These are phyloP conservation scores for Drosophila kuntzei DNA, from an alignment of 2,888 invertebrate species.

Conservation along the genomic window DNA sequence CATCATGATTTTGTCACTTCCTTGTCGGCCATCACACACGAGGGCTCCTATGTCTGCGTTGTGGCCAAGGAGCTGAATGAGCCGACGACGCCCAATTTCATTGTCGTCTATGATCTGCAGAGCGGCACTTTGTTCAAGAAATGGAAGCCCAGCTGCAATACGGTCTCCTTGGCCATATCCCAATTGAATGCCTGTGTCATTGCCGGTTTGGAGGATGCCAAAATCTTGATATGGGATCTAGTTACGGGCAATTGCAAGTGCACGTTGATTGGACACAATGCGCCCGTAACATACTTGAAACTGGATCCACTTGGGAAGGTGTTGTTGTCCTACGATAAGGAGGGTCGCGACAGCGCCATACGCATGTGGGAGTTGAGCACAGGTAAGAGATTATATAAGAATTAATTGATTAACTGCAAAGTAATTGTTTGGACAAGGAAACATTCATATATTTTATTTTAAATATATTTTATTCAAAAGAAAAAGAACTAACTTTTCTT, in stretches of 20 bases:
- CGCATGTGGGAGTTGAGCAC: constrained; percentile 93
- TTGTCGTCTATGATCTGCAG: constrained; percentile 95
- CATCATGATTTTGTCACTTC: constrained; percentile 95
- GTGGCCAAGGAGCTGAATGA: constrained; percentile 90
- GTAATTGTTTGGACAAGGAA: no score
- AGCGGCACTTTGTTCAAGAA: constrained; percentile 96
- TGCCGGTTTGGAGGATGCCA: constrained; percentile 92
- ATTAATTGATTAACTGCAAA: no score
- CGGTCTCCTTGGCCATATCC: constrained; percentile 94
- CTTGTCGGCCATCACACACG: constrained; percentile 93
- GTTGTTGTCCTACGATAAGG: constrained; percentile 91
- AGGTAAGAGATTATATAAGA: constrained; percentile 86
- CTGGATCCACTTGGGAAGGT: constrained; percentile 90
- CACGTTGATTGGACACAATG: constrained; percentile 91
- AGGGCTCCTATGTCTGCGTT: constrained; percentile 92
- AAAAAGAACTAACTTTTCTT: no score
- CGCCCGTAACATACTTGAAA: constrained; percentile 90
- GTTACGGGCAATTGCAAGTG: constrained; percentile 93
- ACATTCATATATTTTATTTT: no score
- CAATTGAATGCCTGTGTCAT: constrained; percentile 93
- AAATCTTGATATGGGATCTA: constrained; percentile 94
- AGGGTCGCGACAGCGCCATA: constrained; percentile 90
- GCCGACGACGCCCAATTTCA: constrained; percentile 93
- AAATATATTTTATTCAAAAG: no score
- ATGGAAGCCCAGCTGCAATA: constrained; percentile 94